These are phyloP conservation scores for Leistus spinibarbis DNA, from an alignment of 2,888 invertebrate genomes.

Conservation along the genomic window DNA sequence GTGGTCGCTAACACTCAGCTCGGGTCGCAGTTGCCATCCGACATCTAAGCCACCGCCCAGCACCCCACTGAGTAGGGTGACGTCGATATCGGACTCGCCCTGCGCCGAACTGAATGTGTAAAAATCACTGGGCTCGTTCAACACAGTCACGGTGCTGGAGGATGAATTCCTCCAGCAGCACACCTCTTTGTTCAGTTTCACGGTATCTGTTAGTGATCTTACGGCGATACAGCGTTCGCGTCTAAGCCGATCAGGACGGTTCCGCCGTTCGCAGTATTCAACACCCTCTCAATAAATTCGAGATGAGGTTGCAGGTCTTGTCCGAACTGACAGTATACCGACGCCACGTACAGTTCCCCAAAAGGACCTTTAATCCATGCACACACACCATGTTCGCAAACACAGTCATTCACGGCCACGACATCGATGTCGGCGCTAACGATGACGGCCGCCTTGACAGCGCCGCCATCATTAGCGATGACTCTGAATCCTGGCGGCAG, in stretches of 20 bases:
- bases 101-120: conserved; percentile 40
- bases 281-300: conserved; percentile 14
- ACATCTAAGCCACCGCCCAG: background rate
- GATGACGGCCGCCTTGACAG: conserved; percentile 31
- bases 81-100: conserved; percentile 41
- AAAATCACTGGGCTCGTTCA: conserved; percentile 39
- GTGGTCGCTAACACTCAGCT: conserved; percentile 20
- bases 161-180: conserved; percentile 20
- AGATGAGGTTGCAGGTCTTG: conserved; percentile 8
- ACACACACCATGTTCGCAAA: conserved; percentile 8
- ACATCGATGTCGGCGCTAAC: background rate
- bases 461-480: background rate
- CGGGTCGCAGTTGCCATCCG: background rate
- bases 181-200: conserved; percentile 1
- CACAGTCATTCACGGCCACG: background rate
- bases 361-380: conserved; percentile 41
- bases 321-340: conserved; percentile 41
- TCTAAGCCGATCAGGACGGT: conserved; percentile 42
- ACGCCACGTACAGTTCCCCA: conserved; percentile 38
- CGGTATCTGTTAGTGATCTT: conserved; percentile 3
- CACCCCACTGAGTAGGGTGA: conserved; percentile 34
- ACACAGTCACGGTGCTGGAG: conserved; percentile 27
- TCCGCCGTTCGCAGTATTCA: background rate
- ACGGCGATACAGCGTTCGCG: conserved; percentile 43
- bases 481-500: background rate